Evolutionary conservation across 2,888 invertebrate species (phyloP).

Genomic region (Cephonodes hylas): DNA sequence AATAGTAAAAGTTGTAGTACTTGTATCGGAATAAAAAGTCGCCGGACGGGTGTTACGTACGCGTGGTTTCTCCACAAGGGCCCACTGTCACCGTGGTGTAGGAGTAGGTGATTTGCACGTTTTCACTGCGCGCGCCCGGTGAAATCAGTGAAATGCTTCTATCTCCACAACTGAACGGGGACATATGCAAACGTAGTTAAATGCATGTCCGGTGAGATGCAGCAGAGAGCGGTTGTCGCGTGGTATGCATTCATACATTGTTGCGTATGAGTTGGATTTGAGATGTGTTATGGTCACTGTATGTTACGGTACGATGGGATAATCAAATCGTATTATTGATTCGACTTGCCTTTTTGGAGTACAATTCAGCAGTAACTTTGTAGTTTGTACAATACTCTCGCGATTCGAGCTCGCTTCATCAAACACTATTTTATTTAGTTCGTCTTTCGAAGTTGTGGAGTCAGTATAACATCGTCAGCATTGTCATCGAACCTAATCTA

Average conservation of each 20-base stretch:
- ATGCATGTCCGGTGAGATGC: slow-evolving; percentile 11
- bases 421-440: too few species aligned
- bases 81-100: neutral
- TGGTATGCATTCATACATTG: neutral
- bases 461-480: too few species aligned
- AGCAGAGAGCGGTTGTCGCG: neutral
- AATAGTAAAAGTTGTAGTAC: slow-evolving; percentile 23
- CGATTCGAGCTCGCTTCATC: too few species aligned
- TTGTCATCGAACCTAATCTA: too few species aligned
- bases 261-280: neutral
- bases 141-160: slow-evolving; percentile 35
- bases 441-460: too few species aligned
- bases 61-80: slow-evolving; percentile 24
- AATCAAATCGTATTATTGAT: too few species aligned
- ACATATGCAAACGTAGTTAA: slow-evolving; percentile 27
- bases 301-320: neutral
- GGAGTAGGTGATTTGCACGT: neutral
- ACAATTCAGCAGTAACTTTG: too few species aligned
- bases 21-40: slow-evolving; percentile 28
- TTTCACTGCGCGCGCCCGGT: slow-evolving; percentile 15
- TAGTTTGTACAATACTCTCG: too few species aligned
- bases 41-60: slow-evolving; percentile 13
- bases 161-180: slow-evolving; percentile 29
- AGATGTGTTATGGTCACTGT: neutral
- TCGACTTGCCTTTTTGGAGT: too few species aligned